Conservation (phyloP, 2,888 invertebrate genomes). For the Automeris io region DNA sequence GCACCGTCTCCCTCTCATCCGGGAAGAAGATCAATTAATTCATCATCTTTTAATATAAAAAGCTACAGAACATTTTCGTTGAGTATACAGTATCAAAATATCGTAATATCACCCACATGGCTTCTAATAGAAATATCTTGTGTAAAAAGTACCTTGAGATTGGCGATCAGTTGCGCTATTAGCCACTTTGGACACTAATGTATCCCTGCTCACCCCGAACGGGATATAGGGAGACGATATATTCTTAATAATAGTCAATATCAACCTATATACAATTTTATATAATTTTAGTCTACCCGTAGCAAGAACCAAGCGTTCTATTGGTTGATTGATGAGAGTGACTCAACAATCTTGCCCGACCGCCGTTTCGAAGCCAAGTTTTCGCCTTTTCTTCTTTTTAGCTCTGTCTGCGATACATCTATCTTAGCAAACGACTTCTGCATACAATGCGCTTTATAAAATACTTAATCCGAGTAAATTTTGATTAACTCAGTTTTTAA, state of each 20-base stretch:
- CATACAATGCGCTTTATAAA: not conserved
- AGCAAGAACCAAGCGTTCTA: not conserved
- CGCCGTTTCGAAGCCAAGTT: constrained; percentile 42
- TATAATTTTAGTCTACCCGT: not conserved
- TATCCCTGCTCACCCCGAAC: too few species aligned
- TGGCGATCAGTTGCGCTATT: too few species aligned
- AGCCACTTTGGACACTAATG: too few species aligned
- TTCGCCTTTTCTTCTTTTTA: constrained; percentile 49
- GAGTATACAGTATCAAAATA: not conserved
- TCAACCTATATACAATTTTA: not conserved
- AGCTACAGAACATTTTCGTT: not conserved
- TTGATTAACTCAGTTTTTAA: too few species aligned
- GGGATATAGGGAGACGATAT: too few species aligned
- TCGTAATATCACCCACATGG: too few species aligned
- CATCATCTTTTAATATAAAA: not conserved
- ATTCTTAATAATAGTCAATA: too few species aligned
- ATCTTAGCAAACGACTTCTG: not conserved
- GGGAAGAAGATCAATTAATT: too few species aligned
- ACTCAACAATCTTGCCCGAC: constrained; percentile 39
- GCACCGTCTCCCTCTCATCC: too few species aligned
- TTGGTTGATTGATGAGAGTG: constrained; percentile 62
- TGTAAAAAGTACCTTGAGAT: too few species aligned
- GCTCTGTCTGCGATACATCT: constrained; percentile 18
- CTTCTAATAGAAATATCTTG: too few species aligned
- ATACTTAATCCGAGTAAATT: too few species aligned